Evolutionary conservation across 2,797 vertebrate species (phyloP), one percentile per base, ranked within the genome.

Genomic region (Microtus obscurus): DNA sequence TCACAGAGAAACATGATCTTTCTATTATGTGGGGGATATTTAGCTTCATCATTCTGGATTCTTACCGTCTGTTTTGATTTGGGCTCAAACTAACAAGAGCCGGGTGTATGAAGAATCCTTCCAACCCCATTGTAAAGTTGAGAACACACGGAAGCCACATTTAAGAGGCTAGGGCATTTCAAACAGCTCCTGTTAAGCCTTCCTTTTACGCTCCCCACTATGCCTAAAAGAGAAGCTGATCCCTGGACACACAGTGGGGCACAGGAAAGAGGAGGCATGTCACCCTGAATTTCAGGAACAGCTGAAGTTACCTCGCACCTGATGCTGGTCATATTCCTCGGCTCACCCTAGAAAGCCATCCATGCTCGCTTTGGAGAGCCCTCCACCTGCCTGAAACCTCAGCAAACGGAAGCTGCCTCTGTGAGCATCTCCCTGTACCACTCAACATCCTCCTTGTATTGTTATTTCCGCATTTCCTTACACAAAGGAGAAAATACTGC

Each of bases 191-290:
- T 3, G 3, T 31, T 17, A 14, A 87, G 14, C 0, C 8, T 59
- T 21, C 13, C 73, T 65, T 43, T 81, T 31, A 23, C 0, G 37
- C 29, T 21, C 19, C 48, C 31, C 12, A 1, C 23, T 21, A 45
- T 25, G 9, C 19, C 40, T 45, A 71, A 29, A 90, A 0, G 1
- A 95, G n/a, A 29, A 73, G 1, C 40, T 59, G 53, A 56, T 85
- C 19, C 59, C 11, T 43, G 0, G 0, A 67, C 29, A 69, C 1
- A 10, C 8, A 59, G 6, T 2, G 9, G 37, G 34, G 6, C 51
- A 40, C n/a, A 77, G 45, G 21, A 48, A 17, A 53, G 19, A 43
- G 86, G 31, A 80, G 31, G 14, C 51, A 21, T 0, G 2, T 0
- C 3, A 6, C 6, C 2, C 29, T 11, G 8, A 63, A 12, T 17